Percentiles rank a stretch among this genome's conserved stretches.
Conservation (phyloP, 2,113 vertebrate species). For the Syngnathoides biaculeatus region DNA sequence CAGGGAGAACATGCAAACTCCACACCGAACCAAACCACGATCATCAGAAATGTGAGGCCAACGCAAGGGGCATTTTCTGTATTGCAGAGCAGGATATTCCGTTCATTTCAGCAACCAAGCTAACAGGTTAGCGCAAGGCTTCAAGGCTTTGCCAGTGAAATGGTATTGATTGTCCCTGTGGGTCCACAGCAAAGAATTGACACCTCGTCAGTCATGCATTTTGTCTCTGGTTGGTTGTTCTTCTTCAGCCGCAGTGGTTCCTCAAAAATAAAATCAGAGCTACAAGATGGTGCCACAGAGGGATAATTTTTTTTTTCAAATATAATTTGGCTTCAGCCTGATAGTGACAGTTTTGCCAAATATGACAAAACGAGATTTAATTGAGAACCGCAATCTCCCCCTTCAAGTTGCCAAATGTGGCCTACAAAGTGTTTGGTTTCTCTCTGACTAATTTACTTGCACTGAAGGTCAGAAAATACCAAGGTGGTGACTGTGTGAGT, state of each 20-base stretch:
- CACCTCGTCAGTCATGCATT: background rate
- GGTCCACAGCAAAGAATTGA: too few species aligned
- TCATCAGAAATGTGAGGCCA: too few species aligned
- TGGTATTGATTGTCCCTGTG: too few species aligned
- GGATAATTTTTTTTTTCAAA: too few species aligned
- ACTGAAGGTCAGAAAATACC: conserved; percentile 2
- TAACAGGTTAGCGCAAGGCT: too few species aligned
- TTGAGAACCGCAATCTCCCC: background rate
- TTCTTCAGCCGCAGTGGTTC: background rate
- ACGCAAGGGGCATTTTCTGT: too few species aligned
- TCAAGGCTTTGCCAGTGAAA: too few species aligned
- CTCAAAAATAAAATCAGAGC: background rate
- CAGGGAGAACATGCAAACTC: too few species aligned
- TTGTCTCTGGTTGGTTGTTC: background rate
- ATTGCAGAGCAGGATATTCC: too few species aligned
- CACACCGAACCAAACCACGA: too few species aligned
- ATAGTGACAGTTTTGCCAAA: background rate
- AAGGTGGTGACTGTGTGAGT: background rate
- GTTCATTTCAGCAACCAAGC: too few species aligned
- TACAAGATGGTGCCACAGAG: background rate
- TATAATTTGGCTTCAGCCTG: too few species aligned
- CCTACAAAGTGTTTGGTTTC: background rate
- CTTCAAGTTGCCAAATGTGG: background rate
- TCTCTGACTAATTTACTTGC: background rate
- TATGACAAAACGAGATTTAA: background rate